Evolutionary conservation across 2,113 vertebrate genomes (phyloP).

Genomic region (Chlorodrepanis virens): DNA sequence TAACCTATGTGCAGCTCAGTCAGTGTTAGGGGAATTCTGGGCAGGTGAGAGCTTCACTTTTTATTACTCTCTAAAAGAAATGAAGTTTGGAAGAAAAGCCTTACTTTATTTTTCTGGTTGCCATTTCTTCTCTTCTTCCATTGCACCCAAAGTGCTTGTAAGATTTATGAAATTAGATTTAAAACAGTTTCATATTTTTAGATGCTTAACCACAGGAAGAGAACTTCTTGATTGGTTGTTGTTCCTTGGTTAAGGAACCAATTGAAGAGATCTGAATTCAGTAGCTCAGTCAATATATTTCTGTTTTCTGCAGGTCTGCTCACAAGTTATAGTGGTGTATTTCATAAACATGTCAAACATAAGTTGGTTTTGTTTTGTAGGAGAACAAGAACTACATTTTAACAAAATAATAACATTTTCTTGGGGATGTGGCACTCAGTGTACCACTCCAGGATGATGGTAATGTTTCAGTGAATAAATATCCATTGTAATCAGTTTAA

Average conservation of each 20-base stretch:
- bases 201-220: background rate
- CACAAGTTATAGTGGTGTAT: background rate
- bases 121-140: background rate
- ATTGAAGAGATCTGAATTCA: background rate
- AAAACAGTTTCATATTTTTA: background rate
- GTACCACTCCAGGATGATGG: background rate
- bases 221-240: background rate
- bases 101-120: background rate
- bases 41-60: background rate
- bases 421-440: background rate
- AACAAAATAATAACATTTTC: conserved; percentile 17
- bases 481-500: conserved; percentile 46
- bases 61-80: background rate
- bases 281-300: background rate
- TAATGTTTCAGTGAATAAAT: conserved; percentile 50
- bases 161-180: background rate
- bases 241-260: background rate
- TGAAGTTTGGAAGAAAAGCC: background rate
- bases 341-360: background rate
- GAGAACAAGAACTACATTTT: background rate
- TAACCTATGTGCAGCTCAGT: background rate
- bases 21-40: background rate
- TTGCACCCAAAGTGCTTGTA: background rate
- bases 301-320: background rate
- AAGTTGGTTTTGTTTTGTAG: background rate